Conservation (phyloP, 2,113 vertebrate genomes). For the Sander vitreus region DNA sequence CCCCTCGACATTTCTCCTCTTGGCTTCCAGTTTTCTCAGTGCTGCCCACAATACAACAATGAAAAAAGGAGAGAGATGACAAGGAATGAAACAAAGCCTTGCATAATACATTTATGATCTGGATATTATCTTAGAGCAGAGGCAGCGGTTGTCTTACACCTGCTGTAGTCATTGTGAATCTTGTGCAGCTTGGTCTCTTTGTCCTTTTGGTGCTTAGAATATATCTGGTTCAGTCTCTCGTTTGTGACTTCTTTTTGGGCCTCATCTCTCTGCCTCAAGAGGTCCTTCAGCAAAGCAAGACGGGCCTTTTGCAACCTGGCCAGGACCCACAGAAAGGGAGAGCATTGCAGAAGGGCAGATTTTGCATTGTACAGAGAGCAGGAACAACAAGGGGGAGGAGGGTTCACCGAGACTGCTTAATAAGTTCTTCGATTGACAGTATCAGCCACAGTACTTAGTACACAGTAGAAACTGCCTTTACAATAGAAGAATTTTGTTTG, state of each 20-base stretch:
- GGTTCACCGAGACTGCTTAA: not conserved
- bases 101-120: not conserved
- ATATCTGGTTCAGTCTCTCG: conserved; percentile 78
- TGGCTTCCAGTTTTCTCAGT: conserved; percentile 88
- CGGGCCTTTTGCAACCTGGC: conserved; percentile 89
- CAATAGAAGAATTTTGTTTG: not conserved
- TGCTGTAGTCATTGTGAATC: conserved; percentile 78
- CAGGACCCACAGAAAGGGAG: conserved; percentile 2
- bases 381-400: not conserved
- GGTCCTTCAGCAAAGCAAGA: conserved; percentile 84
- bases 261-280: conserved; percentile 82
- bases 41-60: conserved; percentile 75
- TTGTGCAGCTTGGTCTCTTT: conserved; percentile 83
- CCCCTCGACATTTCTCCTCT: conserved; percentile 83
- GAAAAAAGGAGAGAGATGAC: not conserved
- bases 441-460: no score
- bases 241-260: conserved; percentile 77
- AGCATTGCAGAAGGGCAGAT: not conserved
- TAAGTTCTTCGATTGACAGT: not conserved
- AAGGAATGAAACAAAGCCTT: not conserved
- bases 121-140: not conserved
- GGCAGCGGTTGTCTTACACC: conserved; percentile 63
- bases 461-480: not conserved
- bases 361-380: not conserved
- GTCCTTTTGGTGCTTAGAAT: conserved; percentile 80